A percentile compares a stretch with the other conserved stretches of the same genome.
Conservation (phyloP, 37 sponge, comb jelly and placozoan genomes). For the Agelas oroides region DNA sequence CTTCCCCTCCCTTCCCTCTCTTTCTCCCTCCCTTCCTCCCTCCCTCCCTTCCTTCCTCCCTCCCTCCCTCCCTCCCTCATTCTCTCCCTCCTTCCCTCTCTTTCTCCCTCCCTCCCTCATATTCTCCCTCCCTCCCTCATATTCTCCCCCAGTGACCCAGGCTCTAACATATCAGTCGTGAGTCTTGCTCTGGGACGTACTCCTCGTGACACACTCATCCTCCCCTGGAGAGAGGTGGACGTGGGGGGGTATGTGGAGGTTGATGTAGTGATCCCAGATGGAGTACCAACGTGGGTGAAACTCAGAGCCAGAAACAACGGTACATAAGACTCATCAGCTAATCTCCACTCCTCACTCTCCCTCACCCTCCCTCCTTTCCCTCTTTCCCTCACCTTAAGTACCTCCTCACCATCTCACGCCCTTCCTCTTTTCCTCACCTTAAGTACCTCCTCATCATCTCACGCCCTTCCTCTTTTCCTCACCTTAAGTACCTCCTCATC, state of each 20-base stretch:
- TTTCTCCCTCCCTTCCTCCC: background rate
- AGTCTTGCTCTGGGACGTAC: conserved; percentile 68
- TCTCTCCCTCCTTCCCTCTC: too few species aligned
- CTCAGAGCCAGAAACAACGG: conserved; percentile 81
- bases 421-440: background rate
- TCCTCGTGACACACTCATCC: conserved; percentile 42
- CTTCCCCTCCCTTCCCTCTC: too few species aligned
- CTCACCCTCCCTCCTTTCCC: background rate
- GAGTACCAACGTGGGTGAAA: conserved; percentile 67
- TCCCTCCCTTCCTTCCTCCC: too few species aligned
- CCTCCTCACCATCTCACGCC: background rate
- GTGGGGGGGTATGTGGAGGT: conserved; percentile 3
- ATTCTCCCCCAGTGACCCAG: conserved; percentile 61
- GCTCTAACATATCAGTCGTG: conserved; percentile 63
- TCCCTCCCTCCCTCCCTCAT: too few species aligned
- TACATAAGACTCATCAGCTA: conserved; percentile 14
- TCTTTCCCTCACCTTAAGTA: background rate
- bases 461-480: too few species aligned
- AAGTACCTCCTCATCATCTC: too few species aligned
- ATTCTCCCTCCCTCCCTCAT: too few species aligned
- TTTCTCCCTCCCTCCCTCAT: too few species aligned
- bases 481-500: too few species aligned
- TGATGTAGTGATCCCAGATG: conserved; percentile 67
- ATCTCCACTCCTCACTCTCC: background rate
- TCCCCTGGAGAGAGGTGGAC: conserved; percentile 61